phyloP scores from a whole-genome alignment of 2,888 invertebrate genomes.

The Marronus borbonicus region DNA sequence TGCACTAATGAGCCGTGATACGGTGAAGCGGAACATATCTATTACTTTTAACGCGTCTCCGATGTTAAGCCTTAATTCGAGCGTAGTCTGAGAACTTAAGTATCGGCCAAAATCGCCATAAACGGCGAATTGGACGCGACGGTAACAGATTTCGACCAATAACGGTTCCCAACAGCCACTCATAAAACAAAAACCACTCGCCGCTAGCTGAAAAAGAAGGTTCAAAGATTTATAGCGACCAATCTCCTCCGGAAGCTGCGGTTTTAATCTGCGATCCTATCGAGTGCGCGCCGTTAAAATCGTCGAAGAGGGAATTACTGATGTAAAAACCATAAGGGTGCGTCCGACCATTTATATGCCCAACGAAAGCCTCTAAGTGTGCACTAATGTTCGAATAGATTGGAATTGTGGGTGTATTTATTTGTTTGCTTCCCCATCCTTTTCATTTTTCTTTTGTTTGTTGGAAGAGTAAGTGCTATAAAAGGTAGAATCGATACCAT shows the following conservation, averaged over 20 bases:
- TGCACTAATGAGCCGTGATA: too few species aligned
- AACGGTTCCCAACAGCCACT: slow-evolving; percentile 22
- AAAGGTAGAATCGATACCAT: background rate
- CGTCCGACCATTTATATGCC: slow-evolving; percentile 1
- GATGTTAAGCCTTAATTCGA: too few species aligned
- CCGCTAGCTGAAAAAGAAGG: slow-evolving; percentile 21
- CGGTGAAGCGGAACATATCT: too few species aligned
- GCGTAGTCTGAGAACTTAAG: background rate
- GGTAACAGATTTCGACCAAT: slow-evolving; percentile 26
- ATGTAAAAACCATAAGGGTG: slow-evolving; percentile 8
- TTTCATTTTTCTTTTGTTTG: background rate
- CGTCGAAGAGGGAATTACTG: background rate
- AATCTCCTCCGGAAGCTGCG: slow-evolving; percentile 34
- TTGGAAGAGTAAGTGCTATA: background rate
- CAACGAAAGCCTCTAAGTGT: background rate
- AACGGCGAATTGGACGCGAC: slow-evolving; percentile 13
- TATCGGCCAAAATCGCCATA: slow-evolving; percentile 6
- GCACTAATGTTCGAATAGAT: slow-evolving; percentile 8
- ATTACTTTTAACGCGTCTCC: too few species aligned
- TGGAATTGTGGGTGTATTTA: background rate
- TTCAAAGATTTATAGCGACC: slow-evolving; percentile 27
- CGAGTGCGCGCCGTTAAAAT: background rate
- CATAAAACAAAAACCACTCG: slow-evolving; percentile 37
- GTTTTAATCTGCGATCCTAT: slow-evolving; percentile 9
- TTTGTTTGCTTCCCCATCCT: too few species aligned